Evolutionary conservation across 92 coral and sea anemone species (phyloP).

Genomic region (Parazoanthus darwini): DNA sequence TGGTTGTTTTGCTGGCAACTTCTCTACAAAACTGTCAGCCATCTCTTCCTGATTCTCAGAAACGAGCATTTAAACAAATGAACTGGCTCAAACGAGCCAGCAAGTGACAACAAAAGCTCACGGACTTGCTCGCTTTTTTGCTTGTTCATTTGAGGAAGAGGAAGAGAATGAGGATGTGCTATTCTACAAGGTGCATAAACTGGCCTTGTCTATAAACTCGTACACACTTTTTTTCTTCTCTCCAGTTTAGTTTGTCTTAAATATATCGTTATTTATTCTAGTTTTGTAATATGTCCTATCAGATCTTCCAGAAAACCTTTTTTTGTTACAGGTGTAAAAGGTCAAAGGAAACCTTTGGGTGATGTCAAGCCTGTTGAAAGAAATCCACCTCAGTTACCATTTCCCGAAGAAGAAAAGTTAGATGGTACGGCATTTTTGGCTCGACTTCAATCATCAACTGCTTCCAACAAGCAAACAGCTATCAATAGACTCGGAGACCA

Average conservation of each 20-base stretch:
- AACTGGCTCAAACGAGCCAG: too few relatives aligned
- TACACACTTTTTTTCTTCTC: background rate
- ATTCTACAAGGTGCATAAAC: too few relatives aligned
- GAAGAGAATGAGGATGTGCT: too few relatives aligned
- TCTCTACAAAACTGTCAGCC: background rate
- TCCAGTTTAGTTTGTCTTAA: background rate
- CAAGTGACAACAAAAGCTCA: too few relatives aligned
- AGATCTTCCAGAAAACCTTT: background rate
- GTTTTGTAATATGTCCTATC: background rate
- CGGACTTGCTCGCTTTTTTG: too few relatives aligned
- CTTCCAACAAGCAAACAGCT: background rate
- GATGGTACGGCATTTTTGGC: slow-evolving; percentile 36
- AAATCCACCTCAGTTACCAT: background rate
- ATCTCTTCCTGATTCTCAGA: too few relatives aligned
- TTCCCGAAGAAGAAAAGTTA: slow-evolving; percentile 8
- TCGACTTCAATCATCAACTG: slow-evolving; percentile 6
- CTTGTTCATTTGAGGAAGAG: too few relatives aligned
- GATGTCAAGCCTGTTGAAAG: slow-evolving; percentile 3
- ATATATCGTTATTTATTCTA: background rate
- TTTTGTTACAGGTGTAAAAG: background rate
- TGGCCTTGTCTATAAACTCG: too few relatives aligned
- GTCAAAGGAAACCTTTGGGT: slow-evolving; percentile 33
- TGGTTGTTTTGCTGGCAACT: background rate
- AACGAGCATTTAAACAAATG: too few relatives aligned
- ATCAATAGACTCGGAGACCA: background rate